Conservation (phyloP, 2,888 invertebrate genomes). For the Buathra laborator region DNA sequence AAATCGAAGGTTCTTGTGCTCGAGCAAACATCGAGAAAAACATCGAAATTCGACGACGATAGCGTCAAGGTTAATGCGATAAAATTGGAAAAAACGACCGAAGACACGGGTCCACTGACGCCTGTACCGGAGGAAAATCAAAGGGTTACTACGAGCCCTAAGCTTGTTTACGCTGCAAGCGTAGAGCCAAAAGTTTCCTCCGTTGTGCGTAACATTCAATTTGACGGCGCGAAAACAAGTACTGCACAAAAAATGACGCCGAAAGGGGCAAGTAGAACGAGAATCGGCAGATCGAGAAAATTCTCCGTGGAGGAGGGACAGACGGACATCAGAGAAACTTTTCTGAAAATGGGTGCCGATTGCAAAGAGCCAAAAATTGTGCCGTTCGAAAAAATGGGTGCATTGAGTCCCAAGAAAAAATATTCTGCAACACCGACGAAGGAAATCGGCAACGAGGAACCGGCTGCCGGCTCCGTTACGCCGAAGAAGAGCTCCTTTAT, state of each 20-base stretch:
- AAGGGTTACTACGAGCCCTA: conserved; percentile 68
- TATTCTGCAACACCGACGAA: conserved; percentile 58
- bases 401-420: conserved; percentile 80
- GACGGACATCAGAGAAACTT: conserved; percentile 81
- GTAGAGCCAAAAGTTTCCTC: conserved; percentile 68
- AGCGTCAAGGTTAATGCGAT: conserved; percentile 68
- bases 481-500: conserved; percentile 85
- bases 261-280: conserved; percentile 64
- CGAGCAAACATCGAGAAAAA: conserved; percentile 82
- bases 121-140: conserved; percentile 65
- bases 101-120: conserved; percentile 48
- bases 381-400: conserved; percentile 80
- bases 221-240: conserved; percentile 67
- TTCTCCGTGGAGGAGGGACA: conserved; percentile 76
- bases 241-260: conserved; percentile 67
- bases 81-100: conserved; percentile 58
- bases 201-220: conserved; percentile 77
- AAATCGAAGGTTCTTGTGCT: conserved; percentile 84
- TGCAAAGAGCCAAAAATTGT: conserved; percentile 74
- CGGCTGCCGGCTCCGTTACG: conserved; percentile 73
- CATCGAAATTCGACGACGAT: conserved; percentile 78
- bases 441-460: conserved; percentile 61
- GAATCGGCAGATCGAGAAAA: conserved; percentile 71
- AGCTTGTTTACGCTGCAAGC: conserved; percentile 63
- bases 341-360: conserved; percentile 75